Percentiles rank a stretch among this genome's conserved stretches.
These are phyloP conservation scores for Erythrocercus mccallii DNA, from an alignment of 2,113 vertebrate genomes.

Conservation along the genomic window DNA sequence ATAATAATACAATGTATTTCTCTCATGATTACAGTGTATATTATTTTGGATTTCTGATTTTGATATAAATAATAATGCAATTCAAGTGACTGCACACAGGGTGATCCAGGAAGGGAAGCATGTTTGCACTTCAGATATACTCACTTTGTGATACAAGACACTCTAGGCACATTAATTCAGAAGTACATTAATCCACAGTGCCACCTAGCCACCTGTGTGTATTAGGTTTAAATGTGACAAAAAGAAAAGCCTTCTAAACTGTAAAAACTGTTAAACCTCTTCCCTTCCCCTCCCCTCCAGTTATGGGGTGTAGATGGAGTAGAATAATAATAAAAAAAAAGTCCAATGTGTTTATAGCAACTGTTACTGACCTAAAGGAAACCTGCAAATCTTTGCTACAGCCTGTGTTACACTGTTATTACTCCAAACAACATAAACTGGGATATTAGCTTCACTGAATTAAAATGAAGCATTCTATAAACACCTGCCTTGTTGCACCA, in stretches of 20 bases:
- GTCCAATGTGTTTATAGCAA: neutral
- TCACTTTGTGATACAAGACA: conserved; percentile 26
- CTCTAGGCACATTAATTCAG: conserved; percentile 52
- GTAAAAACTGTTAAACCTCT: conserved; percentile 23
- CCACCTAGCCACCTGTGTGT: conserved; percentile 64
- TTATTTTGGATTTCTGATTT: neutral
- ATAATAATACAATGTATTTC: neutral
- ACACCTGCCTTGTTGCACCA: conserved; percentile 13
- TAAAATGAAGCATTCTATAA: conserved; percentile 50
- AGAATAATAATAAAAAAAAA: conserved; percentile 26
- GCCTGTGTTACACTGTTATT: conserved; percentile 47
- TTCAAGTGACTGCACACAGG: neutral
- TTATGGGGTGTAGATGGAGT: conserved; percentile 3
- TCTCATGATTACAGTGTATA: neutral
- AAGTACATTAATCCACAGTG: conserved; percentile 69
- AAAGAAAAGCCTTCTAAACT: conserved; percentile 34
- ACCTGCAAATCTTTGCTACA: conserved; percentile 40
- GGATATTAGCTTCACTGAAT: conserved; percentile 54
- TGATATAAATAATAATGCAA: neutral
- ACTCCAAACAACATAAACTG: conserved; percentile 37
- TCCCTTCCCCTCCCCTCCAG: neutral
- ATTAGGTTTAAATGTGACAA: conserved; percentile 55
- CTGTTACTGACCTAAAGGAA: conserved; percentile 56
- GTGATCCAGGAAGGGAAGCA: neutral
- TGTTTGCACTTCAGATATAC: neutral